Conservation (phyloP, 1,140 invertebrate genomes). For the Philotrypesis tridentata region DNA sequence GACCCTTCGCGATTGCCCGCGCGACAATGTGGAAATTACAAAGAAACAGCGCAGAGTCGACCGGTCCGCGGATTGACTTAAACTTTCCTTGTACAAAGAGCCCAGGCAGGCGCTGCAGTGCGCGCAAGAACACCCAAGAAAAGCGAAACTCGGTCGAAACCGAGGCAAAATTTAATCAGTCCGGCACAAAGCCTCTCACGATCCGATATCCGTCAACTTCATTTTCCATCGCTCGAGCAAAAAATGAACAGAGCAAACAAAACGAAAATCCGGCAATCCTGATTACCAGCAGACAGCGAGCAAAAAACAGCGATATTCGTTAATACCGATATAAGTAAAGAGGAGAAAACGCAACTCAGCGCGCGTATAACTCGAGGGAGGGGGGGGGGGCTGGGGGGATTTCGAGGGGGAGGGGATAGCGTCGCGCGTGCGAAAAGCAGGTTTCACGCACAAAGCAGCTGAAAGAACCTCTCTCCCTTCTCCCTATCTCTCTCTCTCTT, state of each 20-base stretch:
- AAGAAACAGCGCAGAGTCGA: too few species aligned
- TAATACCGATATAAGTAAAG: neutral
- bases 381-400: too few species aligned
- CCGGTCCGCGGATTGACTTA: too few species aligned
- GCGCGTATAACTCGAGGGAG: neutral
- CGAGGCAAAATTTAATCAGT: neutral
- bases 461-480: slow-evolving; percentile 5
- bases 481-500: neutral
- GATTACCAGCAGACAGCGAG: neutral
- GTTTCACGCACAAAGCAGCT: slow-evolving; percentile 21
- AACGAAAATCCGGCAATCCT: neutral
- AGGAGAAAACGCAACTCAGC: neutral
- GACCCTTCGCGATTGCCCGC: too few species aligned
- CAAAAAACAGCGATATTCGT: slow-evolving; percentile 16
- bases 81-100: neutral
- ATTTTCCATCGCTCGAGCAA: neutral
- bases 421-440: slow-evolving; percentile 22
- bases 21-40: too few species aligned
- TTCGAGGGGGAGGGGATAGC: neutral
- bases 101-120: too few species aligned
- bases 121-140: neutral
- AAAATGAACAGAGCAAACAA: neutral
- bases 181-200: neutral
- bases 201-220: neutral
- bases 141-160: neutral